phyloP scores from a whole-genome alignment of 2,888 invertebrate genomes.

The Iphiclides podalirius region DNA sequence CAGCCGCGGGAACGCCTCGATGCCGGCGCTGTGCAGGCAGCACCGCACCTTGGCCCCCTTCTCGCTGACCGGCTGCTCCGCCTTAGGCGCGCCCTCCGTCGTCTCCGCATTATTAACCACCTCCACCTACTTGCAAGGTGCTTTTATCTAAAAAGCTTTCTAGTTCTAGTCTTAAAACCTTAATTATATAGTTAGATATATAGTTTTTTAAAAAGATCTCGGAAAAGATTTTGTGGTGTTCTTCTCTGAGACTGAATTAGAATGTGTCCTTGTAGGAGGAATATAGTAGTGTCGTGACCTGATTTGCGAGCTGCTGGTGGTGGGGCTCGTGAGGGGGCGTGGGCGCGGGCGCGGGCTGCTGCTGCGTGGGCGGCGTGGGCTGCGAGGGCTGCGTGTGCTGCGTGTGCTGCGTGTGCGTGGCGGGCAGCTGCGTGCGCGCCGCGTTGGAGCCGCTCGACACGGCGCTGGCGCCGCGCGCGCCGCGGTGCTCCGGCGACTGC shows the following conservation, averaged over 20 bases:
- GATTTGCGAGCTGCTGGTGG: conserved; percentile 25
- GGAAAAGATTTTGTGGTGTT: too few relatives aligned
- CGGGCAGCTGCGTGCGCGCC: conserved; percentile 52
- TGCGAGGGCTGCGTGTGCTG: conserved; percentile 25
- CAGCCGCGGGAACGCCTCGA: conserved; percentile 87
- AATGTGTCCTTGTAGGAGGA: too few relatives aligned
- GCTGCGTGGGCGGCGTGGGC: conserved; percentile 46
- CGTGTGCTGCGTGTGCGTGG: conserved; percentile 33
- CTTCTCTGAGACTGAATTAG: too few relatives aligned
- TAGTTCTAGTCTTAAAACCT: too few relatives aligned
- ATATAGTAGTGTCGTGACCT: too few relatives aligned
- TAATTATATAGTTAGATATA: too few relatives aligned
- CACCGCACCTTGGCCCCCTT: conserved; percentile 42
- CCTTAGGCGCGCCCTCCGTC: conserved; percentile 16
- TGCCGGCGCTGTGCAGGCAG: conserved; percentile 89
- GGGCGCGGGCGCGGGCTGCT: conserved; percentile 28
- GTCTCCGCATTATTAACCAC: conserved; percentile 32
- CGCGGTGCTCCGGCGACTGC: conserved; percentile 67
- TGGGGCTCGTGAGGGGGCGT: conserved; percentile 26
- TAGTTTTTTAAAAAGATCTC: too few relatives aligned
- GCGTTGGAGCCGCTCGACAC: conserved; percentile 57
- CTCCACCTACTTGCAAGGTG: too few relatives aligned
- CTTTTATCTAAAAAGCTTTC: too few relatives aligned
- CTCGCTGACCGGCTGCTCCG: conserved; percentile 24
- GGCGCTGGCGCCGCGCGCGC: conserved; percentile 39